A percentile compares a stretch with the other conserved stretches of the same genome.
Evolutionary conservation across 2,888 invertebrate species (phyloP).

Genomic region (Meloe dianella): DNA sequence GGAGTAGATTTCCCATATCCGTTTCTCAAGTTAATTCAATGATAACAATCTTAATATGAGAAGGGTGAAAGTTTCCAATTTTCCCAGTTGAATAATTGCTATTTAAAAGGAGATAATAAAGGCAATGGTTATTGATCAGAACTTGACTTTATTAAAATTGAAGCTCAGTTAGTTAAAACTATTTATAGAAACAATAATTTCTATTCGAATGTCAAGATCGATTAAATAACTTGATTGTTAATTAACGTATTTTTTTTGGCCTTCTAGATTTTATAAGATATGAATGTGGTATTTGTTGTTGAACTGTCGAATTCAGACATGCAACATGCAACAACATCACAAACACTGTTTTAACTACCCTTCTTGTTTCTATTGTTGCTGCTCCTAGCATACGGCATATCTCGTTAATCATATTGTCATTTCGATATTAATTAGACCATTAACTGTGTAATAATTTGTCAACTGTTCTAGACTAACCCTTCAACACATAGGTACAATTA

Average conservation of each 20-base stretch:
- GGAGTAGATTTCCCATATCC: neutral
- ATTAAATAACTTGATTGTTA: neutral
- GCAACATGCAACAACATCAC: constrained; percentile 7
- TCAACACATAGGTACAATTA: too few species aligned
- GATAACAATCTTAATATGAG: constrained; percentile 7
- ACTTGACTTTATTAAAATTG: too few species aligned
- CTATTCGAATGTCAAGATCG: neutral
- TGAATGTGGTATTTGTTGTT: neutral
- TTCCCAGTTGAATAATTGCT: constrained; percentile 3
- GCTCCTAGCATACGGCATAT: neutral
- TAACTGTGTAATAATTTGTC: constrained; percentile 5
- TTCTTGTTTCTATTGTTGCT: neutral
- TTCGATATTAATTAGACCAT: neutral
- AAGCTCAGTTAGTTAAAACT: too few species aligned
- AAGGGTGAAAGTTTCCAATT: constrained; percentile 5
- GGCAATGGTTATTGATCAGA: neutral
- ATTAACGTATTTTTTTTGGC: neutral
- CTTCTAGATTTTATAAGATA: neutral
- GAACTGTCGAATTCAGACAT: constrained; percentile 2
- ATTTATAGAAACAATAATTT: too few species aligned
- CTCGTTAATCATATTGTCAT: constrained; percentile 3
- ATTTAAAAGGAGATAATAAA: neutral
- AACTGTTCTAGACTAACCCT: neutral
- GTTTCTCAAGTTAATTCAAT: constrained; percentile 3
- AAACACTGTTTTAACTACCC: neutral